phyloP scores from a whole-genome alignment of 2,888 invertebrate genomes.

The Apeira syringaria region DNA sequence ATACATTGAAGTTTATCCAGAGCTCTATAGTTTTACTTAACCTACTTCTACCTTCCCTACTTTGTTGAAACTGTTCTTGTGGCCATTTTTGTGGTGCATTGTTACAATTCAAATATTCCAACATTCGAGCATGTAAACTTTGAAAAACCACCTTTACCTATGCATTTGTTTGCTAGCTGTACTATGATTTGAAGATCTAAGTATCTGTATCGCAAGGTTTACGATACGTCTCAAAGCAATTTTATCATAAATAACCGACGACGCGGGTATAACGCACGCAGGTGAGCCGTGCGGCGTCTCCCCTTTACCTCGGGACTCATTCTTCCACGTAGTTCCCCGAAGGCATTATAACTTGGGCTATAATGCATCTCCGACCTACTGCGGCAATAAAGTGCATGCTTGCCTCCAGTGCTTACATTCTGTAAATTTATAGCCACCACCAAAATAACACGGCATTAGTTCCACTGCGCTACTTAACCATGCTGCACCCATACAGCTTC shows the following conservation, averaged over 20 bases:
- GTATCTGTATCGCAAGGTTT: no score
- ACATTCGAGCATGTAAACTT: no score
- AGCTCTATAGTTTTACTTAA: no score
- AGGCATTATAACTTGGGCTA: slow-evolving; percentile 54
- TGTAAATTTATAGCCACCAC: slow-evolving; percentile 46
- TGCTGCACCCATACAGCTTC: no score
- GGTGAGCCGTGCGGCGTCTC: slow-evolving; percentile 33
- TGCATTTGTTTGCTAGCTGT: no score
- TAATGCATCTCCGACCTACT: slow-evolving; percentile 52
- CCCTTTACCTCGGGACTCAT: slow-evolving; percentile 62
- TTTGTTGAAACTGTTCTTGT: no score
- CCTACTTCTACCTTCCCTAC: no score
- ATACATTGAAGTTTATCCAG: no score
- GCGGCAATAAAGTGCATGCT: slow-evolving; percentile 55
- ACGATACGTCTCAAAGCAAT: slow-evolving; percentile 3
- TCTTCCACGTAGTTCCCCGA: slow-evolving; percentile 53
- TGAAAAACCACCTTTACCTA: no score
- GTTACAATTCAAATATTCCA: no score
- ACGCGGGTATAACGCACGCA: slow-evolving; percentile 17
- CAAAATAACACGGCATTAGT: slow-evolving; percentile 42
- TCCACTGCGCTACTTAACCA: slow-evolving; percentile 30
- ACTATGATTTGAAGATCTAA: no score
- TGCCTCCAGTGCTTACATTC: slow-evolving; percentile 35
- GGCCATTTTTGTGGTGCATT: no score
- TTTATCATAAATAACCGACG: slow-evolving; percentile 23